A percentile compares a stretch with the other conserved stretches of the same genome.
phyloP scores from a whole-genome alignment of 2,113 vertebrate genomes.

The Archocentrus centrarchus region DNA sequence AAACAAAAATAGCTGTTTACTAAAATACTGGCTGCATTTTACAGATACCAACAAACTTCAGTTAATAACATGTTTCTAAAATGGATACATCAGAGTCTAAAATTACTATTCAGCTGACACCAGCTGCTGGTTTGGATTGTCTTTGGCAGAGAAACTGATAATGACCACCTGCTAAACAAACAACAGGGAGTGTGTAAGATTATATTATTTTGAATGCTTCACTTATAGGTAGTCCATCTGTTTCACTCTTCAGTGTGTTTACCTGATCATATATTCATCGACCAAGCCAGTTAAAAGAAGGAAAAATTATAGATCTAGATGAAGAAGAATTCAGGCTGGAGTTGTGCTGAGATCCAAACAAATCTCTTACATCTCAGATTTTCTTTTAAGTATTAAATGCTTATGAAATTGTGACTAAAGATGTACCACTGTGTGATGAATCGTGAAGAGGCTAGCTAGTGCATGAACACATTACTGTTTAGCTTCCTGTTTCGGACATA shows the following conservation, averaged over 20 bases:
- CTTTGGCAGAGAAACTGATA: conserved; percentile 8
- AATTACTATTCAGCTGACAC: conserved; percentile 28
- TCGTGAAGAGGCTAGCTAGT: not conserved
- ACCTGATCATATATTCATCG: not conserved
- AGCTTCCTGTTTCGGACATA: not conserved
- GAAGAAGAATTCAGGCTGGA: not conserved
- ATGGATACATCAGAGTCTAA: not conserved
- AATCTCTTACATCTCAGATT: not conserved
- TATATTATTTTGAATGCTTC: conserved; percentile 7
- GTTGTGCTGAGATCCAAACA: conserved; percentile 1
- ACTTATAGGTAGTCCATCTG: conserved; percentile 7
- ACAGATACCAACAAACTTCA: conserved; percentile 21
- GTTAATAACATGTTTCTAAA: conserved; percentile 21
- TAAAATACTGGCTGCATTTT: not conserved
- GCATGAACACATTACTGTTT: not conserved
- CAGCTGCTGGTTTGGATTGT: conserved; percentile 5
- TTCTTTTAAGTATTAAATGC: not conserved
- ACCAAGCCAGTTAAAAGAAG: not conserved
- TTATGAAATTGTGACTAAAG: not conserved
- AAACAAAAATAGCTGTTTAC: not conserved
- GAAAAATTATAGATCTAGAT: not conserved
- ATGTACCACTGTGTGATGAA: not conserved
- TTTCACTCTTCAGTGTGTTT: conserved; percentile 6
- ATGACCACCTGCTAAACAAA: conserved; percentile 24
- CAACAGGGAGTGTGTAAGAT: not conserved